Evolutionary conservation across 2,113 vertebrate genomes (phyloP).

Genomic region (Hemiprocne comata): DNA sequence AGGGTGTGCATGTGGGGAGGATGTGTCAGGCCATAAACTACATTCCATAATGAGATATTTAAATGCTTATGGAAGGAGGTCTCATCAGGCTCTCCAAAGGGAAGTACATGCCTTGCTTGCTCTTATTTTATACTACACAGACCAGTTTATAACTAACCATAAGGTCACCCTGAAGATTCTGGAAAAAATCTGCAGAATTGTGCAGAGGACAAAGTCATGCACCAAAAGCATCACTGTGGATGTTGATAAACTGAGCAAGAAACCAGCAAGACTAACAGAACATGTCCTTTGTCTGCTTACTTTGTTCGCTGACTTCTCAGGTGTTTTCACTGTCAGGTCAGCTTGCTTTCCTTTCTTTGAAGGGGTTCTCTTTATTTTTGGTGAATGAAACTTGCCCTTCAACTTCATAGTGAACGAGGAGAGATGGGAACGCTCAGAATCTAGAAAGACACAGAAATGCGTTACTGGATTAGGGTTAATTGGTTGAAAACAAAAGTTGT

Average conservation of each 20-base stretch:
- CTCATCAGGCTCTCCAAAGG: background rate
- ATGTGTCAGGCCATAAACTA: background rate
- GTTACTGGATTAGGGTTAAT: background rate
- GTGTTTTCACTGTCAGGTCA: conserved; percentile 85
- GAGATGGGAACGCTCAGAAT: conserved; percentile 96
- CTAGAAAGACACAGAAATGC: conserved; percentile 72
- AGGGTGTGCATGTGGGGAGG: conserved; percentile 7
- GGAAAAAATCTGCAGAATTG: background rate
- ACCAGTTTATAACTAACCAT: background rate
- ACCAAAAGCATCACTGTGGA: background rate
- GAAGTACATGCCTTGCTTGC: background rate
- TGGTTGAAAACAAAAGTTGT: background rate
- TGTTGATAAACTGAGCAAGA: background rate
- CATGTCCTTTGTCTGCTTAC: conserved; percentile 67
- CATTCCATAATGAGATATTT: background rate
- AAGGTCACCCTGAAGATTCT: background rate
- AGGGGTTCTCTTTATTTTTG: conserved; percentile 96
- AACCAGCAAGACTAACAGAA: background rate
- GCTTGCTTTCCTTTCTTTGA: conserved; percentile 95
- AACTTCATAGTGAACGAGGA: conserved; percentile 98
- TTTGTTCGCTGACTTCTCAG: conserved; percentile 92
- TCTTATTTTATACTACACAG: background rate
- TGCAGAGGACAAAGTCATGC: background rate
- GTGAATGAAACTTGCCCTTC: conserved; percentile 98
- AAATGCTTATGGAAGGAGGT: conserved; percentile 16